These are phyloP conservation scores for Mugil cephalus DNA, from an alignment of 2,113 vertebrate genomes.

Conservation along the genomic window DNA sequence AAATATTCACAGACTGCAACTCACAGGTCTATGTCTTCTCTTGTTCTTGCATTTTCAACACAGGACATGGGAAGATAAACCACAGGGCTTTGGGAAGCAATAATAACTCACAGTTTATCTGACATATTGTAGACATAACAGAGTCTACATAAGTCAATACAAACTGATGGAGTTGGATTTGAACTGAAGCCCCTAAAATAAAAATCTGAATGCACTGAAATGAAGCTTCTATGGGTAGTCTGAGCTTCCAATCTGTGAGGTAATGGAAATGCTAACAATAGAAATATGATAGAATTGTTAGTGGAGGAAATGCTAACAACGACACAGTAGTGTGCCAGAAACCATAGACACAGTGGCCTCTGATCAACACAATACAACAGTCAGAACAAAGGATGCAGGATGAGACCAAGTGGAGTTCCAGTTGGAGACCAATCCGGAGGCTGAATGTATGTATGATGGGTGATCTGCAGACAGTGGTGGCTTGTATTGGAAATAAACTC, in stretches of 20 bases:
- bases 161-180: background rate
- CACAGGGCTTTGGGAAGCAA: no score
- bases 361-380: background rate
- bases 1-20: no score
- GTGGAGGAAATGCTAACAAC: constrained; percentile 21
- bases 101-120: no score
- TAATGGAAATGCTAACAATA: constrained; percentile 24
- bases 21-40: no score
- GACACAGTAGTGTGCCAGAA: background rate
- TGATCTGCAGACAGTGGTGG: background rate
- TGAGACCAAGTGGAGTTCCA: background rate
- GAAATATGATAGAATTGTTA: constrained; percentile 12
- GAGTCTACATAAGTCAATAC: no score
- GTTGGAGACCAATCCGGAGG: background rate
- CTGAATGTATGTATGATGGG: background rate
- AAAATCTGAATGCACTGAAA: constrained; percentile 8
- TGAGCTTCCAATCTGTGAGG: background rate
- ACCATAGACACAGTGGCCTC: constrained; percentile 8
- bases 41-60: no score
- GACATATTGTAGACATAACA: no score
- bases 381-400: background rate
- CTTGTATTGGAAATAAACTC: background rate
- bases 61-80: no score
- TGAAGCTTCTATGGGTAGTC: background rate
- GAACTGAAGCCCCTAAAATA: no score